A percentile compares a stretch with the other conserved stretches of the same genome.
Conservation (phyloP, 1,140 invertebrate species). For the Hyposmocoma kahamanoa region DNA sequence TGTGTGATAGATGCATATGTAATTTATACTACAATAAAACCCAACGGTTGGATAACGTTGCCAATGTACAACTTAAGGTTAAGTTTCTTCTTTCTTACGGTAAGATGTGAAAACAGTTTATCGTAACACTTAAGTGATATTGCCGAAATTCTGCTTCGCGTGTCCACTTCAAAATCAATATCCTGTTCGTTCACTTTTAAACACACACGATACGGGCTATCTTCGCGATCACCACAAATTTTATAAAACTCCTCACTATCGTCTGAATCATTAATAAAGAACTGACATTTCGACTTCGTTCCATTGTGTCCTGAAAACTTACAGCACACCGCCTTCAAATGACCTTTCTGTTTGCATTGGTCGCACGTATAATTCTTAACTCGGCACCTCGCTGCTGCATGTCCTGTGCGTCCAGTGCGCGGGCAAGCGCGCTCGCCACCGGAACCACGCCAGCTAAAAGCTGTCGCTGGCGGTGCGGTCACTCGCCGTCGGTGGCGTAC, state of each 20-base stretch:
- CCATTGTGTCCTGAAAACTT: background rate
- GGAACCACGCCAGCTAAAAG: too few relatives aligned
- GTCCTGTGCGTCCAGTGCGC: background rate
- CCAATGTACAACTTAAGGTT: conserved; percentile 14
- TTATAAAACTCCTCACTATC: conserved; percentile 13
- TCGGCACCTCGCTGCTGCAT: background rate
- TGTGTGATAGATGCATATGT: background rate
- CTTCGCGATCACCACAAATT: background rate
- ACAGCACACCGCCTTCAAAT: conserved; percentile 9
- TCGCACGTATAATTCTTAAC: conserved; percentile 9
- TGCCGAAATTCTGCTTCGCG: conserved; percentile 16
- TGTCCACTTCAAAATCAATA: conserved; percentile 14
- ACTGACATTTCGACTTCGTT: conserved; percentile 2
- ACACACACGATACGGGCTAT: conserved; percentile 8
- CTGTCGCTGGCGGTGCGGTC: background rate
- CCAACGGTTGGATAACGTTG: conserved; percentile 10
- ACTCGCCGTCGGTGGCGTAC: background rate
- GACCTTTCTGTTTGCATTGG: conserved; percentile 11
- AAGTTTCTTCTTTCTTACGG: conserved; percentile 3
- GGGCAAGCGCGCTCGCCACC: background rate
- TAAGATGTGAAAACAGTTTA: conserved; percentile 8
- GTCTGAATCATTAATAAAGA: conserved; percentile 8
- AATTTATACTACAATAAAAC: conserved; percentile 15
- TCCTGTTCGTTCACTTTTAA: conserved; percentile 1
- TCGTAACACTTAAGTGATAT: conserved; percentile 15